Percentiles rank a stretch among this genome's conserved stretches.
Conservation (phyloP, 2,888 invertebrate genomes). For the Graphium colonna region DNA sequence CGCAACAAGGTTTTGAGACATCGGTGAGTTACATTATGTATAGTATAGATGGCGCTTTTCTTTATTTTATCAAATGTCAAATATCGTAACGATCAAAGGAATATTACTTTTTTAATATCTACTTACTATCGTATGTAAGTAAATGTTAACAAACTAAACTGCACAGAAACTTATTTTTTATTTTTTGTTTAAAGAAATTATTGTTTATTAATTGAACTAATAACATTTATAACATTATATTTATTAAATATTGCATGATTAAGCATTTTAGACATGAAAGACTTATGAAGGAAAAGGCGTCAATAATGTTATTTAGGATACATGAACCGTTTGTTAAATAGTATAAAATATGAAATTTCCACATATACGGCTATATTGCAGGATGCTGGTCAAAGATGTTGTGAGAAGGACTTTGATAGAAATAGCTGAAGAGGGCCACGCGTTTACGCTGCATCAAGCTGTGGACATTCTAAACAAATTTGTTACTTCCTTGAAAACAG, state of each 20-base stretch:
- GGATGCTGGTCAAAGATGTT: slow-evolving; percentile 47
- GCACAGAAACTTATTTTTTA: too few species aligned
- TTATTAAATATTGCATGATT: too few species aligned
- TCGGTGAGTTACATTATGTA: slow-evolving; percentile 45
- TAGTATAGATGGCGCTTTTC: slow-evolving; percentile 45
- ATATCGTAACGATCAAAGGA: too few species aligned
- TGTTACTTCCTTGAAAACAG: slow-evolving; percentile 34
- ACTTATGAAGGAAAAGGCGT: too few species aligned
- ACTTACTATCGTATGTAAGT: too few species aligned
- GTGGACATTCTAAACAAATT: slow-evolving; percentile 38
- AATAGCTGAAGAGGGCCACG: slow-evolving; percentile 47
- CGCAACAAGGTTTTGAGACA: slow-evolving; percentile 50
- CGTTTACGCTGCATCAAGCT: slow-evolving; percentile 41
- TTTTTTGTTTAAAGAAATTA: too few species aligned
- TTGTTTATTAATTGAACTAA: too few species aligned
- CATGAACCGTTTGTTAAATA: neutral
- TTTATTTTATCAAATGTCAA: neutral
- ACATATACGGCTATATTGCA: slow-evolving; percentile 32
- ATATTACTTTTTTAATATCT: too few species aligned
- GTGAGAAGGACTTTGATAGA: slow-evolving; percentile 51
- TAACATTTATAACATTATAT: too few species aligned
- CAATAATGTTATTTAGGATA: neutral
- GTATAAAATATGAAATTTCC: neutral
- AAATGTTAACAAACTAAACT: too few species aligned
- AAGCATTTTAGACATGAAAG: too few species aligned